Base-by-base conservation (phyloP, 2,113 vertebrate genomes). In the Todiramphus chloris region DNA sequence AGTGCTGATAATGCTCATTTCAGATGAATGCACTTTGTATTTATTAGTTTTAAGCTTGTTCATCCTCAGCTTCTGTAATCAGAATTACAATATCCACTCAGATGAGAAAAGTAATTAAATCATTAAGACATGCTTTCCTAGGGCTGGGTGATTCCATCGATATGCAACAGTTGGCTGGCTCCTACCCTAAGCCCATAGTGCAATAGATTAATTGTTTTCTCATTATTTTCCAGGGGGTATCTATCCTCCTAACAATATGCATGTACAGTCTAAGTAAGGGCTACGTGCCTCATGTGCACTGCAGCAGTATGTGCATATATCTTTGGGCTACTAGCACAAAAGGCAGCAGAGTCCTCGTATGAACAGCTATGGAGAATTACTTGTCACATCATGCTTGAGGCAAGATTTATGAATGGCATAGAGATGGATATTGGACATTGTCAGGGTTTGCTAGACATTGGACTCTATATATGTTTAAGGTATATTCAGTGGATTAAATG, bases 31-130 rank as follows among this genome's bases (percentile, higher is more conserved):
- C 91, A 94, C 93, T 97, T 96, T 81, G 92, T 96, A 95, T 97
- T 95, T 96, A 97, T 97, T 97, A 97, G 92, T 94, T 96, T 95
- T 92, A 96, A 94, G 90, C 25, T 0, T 95, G 94, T 83, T 97
- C 96, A 96, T 93, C 89, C 83, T 96, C 83, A 86, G 88, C 91
- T 94, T 93, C 80, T 91, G 60, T 93, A 96, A 97, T 97, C 94
- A 94, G 92, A 96, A 96, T 97, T 95, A 96, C 91, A 97, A 93
- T 96, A 97, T 93, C 94, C 92, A 96, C 89, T 97, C 91, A 93
- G 95, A 96, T 91, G 96, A 97, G 91, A 97, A 97, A 97, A 96
- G 87, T 95, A 97, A 97, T 97, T 97, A 97, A 97, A 96, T 94
- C 92, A 96, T 97, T 94, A 97, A 95, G 95, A 95, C 90, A 93